phyloP scores from a whole-genome alignment of 2,888 invertebrate genomes.

The Leucoptera coffeella region DNA sequence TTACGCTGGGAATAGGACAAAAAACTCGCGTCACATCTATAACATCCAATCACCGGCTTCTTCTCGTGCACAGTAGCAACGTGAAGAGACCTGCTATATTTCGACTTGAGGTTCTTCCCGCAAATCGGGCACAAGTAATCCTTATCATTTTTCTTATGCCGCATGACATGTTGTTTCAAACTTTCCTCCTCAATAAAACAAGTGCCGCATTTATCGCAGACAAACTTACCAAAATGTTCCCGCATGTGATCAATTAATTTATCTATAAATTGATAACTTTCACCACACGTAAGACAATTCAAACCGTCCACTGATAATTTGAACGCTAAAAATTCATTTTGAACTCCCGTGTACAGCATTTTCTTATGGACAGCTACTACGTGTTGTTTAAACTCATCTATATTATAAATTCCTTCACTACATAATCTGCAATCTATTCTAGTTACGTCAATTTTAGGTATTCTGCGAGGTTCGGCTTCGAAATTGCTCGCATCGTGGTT shows the following conservation, averaged over 20 bases:
- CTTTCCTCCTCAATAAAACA: slow-evolving; percentile 13
- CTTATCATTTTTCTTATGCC: slow-evolving; percentile 20
- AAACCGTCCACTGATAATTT: slow-evolving; percentile 2
- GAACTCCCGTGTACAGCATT: slow-evolving; percentile 1
- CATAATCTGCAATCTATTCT: slow-evolving; percentile 5
- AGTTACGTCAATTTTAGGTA: slow-evolving; percentile 6
- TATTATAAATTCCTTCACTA: neutral
- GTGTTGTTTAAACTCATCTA: slow-evolving; percentile 3
- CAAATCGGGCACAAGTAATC: slow-evolving; percentile 41
- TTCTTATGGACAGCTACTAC: slow-evolving; percentile 1
- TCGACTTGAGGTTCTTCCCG: slow-evolving; percentile 32
- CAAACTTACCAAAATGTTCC: slow-evolving; percentile 5
- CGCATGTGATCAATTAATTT: slow-evolving; percentile 5
- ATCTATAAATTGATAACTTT: slow-evolving; percentile 11
- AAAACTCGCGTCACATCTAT: slow-evolving; percentile 31
- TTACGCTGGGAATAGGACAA: slow-evolving; percentile 27
- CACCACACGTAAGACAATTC: slow-evolving; percentile 6
- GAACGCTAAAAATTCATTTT: slow-evolving; percentile 3
- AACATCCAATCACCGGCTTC: slow-evolving; percentile 30
- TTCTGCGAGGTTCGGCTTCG: slow-evolving; percentile 18
- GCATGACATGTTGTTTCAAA: slow-evolving; percentile 11
- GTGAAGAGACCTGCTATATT: slow-evolving; percentile 16
- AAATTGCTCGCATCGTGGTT: slow-evolving; percentile 10
- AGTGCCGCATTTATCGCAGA: slow-evolving; percentile 9
- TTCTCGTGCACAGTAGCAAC: slow-evolving; percentile 13